Base-by-base conservation (phyloP, 64 coral and sea anemone species). In the Pocillopora damicornis region DNA sequence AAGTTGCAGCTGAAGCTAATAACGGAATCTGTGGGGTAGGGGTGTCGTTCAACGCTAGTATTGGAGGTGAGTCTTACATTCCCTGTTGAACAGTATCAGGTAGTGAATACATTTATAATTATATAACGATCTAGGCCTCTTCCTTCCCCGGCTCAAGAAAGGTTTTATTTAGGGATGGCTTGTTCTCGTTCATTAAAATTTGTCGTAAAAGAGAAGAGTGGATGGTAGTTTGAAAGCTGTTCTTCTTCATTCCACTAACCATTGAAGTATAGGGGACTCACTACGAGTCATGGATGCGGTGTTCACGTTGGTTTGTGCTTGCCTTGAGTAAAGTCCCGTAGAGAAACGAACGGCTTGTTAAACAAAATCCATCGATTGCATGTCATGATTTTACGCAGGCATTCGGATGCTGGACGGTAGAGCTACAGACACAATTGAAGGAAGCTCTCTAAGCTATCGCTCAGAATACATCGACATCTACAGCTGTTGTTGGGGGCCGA, bases 391-490 rank as follows among this genome's bases (percentile, higher is more conserved):
- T 77, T 64, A 30, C 9, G 10, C 12, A 95, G 94, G 94, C 58
- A 92, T 95, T 58, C 94, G 94, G 14, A 95, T 95, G 94, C 57
- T 95, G 56, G 94, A 95, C 75, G 94, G 94, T 0, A 85, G 89
- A 58, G 87, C 90, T 1, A 95, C 94, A 0, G 94, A 95, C 60
- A 92, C 90, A 16, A 80, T 95, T 8, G 94, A 95, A 74, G 94
- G 90, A 69, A 92, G 90, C 6, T 92, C 94, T 0, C 88, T 95
- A 1, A 92, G 94, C 38, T 95, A 95, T 63, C 94, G 83, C 23
- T 89, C 94, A 35, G 87, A 92, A 11, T 95, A 95, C 90, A 95
- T 95, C 58, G 94, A 95, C 66, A 95, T 95, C 58, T 95, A 95
- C 61, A 95, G 89, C 61, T 92, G 94, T 42, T 95, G 94, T 25